Conservation (phyloP, 1,140 invertebrate species). For the Caenorhabditis inopinata region DNA sequence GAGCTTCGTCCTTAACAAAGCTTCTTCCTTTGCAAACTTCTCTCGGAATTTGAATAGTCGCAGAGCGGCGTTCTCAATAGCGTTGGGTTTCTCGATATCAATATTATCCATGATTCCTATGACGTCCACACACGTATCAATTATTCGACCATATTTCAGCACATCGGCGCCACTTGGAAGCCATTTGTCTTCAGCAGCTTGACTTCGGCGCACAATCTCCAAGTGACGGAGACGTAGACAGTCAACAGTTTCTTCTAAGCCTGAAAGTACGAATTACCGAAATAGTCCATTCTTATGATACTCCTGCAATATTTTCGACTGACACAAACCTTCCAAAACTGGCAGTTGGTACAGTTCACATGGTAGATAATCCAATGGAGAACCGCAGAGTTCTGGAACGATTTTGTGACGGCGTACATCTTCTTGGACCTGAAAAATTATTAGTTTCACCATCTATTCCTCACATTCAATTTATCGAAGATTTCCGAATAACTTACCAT, state of each 20-base stretch:
- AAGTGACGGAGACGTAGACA: not conserved
- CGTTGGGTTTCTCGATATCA: not conserved
- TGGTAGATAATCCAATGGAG: conserved; percentile 32
- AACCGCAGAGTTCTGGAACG: conserved; percentile 20
- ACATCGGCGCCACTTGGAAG: not conserved
- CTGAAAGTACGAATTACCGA: conserved; percentile 1
- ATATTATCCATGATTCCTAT: conserved; percentile 28
- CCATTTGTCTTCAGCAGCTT: conserved; percentile 36
- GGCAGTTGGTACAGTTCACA: conserved; percentile 32
- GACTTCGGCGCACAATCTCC: conserved; percentile 30
- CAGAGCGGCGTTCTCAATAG: not conserved
- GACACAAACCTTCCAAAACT: not conserved
- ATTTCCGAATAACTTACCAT: not conserved
- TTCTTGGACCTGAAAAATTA: not conserved
- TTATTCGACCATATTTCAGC: not conserved
- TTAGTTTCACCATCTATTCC: too few species aligned
- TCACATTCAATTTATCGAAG: not conserved
- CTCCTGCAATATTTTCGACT: too few species aligned
- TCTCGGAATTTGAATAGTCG: conserved; percentile 19
- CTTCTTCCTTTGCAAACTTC: not conserved
- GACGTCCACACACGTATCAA: conserved; percentile 34
- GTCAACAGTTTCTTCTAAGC: not conserved
- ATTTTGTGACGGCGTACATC: not conserved
- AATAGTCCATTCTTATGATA: too few species aligned
- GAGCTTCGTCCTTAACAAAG: not conserved